phyloP scores from a whole-genome alignment of 2,113 vertebrate genomes.

The Mesitornis unicolor region DNA sequence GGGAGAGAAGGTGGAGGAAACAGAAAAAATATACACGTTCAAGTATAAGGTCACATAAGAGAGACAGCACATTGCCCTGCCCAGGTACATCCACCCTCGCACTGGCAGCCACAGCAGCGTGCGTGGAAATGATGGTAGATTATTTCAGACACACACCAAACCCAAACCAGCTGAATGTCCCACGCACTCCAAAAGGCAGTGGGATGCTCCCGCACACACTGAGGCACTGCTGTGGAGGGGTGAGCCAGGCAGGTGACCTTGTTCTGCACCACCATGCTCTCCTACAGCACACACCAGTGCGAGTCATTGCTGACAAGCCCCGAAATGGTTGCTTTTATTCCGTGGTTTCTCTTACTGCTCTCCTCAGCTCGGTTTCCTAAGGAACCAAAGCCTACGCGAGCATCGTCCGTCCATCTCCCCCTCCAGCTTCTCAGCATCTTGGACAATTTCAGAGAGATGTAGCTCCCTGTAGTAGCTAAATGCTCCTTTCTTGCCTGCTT shows the following conservation, averaged over 20 bases:
- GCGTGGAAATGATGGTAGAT: rapidly evolving
- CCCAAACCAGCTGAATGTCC: neutral
- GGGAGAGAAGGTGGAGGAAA: neutral
- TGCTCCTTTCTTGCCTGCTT: neutral
- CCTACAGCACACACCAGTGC: rapidly evolving
- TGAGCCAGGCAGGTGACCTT: neutral
- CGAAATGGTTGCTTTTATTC: neutral
- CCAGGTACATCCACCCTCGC: rapidly evolving
- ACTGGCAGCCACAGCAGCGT: rapidly evolving
- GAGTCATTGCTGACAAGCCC: neutral
- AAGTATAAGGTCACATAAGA: neutral
- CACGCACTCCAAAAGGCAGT: rapidly evolving
- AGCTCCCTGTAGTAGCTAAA: neutral
- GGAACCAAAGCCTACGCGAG: neutral
- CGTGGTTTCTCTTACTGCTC: rapidly evolving
- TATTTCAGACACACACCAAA: neutral
- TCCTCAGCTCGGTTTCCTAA: neutral
- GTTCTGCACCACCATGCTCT: rapidly evolving
- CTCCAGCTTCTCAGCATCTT: neutral
- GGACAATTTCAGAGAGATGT: neutral
- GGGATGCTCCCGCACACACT: neutral
- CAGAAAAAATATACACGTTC: neutral
- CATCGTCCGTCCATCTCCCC: neutral
- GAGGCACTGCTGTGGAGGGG: neutral
- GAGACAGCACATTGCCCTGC: neutral